Conservation (phyloP, 53 echinoderm and acorn worm genomes). For the Echinarachnius parma region DNA sequence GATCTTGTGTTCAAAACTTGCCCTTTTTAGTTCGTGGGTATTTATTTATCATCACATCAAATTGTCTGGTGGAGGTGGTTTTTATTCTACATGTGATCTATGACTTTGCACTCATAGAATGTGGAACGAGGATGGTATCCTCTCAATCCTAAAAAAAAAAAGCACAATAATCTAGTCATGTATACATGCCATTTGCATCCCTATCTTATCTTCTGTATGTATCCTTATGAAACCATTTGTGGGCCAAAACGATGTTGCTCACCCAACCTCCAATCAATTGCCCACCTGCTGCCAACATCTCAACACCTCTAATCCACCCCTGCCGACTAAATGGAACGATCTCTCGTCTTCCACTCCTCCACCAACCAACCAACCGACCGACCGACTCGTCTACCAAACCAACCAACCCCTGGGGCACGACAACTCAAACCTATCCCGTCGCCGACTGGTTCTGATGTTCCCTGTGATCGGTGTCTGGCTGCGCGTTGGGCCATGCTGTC, state of each 20-base stretch:
- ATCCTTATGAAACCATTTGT: conserved; percentile 68
- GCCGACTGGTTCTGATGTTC: conserved; percentile 14
- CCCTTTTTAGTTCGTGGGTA: too few relatives aligned
- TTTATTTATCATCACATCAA: too few relatives aligned
- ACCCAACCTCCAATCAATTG: conserved; percentile 65
- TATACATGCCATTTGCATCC: conserved; percentile 83
- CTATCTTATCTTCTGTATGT: conserved; percentile 74
- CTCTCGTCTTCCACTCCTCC: conserved; percentile 4
- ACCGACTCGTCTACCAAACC: neutral
- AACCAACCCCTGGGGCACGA: conserved; percentile 6
- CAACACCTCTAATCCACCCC: conserved; percentile 29
- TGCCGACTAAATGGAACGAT: conserved; percentile 34
- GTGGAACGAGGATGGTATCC: too few relatives aligned
- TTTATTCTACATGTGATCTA: too few relatives aligned
- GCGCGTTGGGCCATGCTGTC: conserved; percentile 31
- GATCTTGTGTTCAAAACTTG: too few relatives aligned
- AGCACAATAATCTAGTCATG: conserved; percentile 48
- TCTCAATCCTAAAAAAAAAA: too few relatives aligned
- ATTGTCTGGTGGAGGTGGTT: too few relatives aligned
- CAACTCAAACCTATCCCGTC: neutral
- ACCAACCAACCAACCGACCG: neutral
- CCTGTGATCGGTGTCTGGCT: neutral
- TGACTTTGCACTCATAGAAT: too few relatives aligned
- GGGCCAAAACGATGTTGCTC: conserved; percentile 59
- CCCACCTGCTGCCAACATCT: conserved; percentile 39